Evolutionary conservation across 2,888 invertebrate genomes (phyloP), one percentile per base, ranked within the genome.

Genomic region (Hypena proboscidalis): DNA sequence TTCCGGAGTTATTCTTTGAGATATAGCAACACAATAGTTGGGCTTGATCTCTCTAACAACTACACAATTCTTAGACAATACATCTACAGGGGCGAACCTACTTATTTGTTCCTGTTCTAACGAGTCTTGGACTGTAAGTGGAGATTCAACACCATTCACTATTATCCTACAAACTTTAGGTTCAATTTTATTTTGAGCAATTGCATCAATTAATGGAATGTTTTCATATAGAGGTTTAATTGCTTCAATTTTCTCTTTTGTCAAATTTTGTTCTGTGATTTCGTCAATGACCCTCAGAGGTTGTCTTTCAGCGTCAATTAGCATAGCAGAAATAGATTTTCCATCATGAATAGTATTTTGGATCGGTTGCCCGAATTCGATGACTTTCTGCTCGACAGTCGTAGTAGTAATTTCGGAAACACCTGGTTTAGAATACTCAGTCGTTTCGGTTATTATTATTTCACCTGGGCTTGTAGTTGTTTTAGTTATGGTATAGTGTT

Each of bases 21-120:
- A 92, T 47, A 94, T 92, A 22, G 86, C 85, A 23, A 93, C 80
- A 43, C 80, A 83, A 64, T 85, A 88, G 65, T 83, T 84, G 1
- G 91, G 90, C 63, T 88, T 91, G 33, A 92, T 92, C 58, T 92
- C 92, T 40, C 89, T 82, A 8, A 95, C 82, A 35, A 93, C 81
- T 15, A 95, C 92, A 46, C 93, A 88, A 57, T 93, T 93, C 70
- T 94, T 93, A 58, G 93, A 93, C 4, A 94, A 67, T 11, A 96
- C 88, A 71, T 95, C 93, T 21, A 96, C 92, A 26, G 93, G 92
- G 57, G 94, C 93, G 48, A 93, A 89, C 23, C 92, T 92, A 69
- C 93, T 93, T 1, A 96, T 91, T 76, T 94, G 93, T 62, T 94
- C 93, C 59, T 94, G 94, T 63, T 94, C 94, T 56, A 96, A 80